Conservation (phyloP, 35 echinoderm and acorn worm genomes). For the Ptychodera flava region DNA sequence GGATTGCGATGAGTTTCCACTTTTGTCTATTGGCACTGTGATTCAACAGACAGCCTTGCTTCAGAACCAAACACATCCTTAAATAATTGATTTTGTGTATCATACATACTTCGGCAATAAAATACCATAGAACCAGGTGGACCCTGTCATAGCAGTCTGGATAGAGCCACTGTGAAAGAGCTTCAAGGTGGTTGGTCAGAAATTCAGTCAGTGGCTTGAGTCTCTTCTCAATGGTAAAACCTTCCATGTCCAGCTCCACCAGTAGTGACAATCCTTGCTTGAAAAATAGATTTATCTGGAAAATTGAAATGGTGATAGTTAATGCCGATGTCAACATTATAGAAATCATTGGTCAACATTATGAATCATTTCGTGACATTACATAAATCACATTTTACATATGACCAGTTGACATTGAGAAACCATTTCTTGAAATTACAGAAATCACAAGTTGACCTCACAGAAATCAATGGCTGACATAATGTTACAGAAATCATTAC, state of each 20-base stretch:
- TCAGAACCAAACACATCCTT: too few species aligned
- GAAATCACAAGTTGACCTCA: too few species aligned
- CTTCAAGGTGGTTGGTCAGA: constrained; percentile 8
- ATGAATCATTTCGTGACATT: too few species aligned
- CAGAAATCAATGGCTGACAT: too few species aligned
- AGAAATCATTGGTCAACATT: neutral
- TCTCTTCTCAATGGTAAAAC: constrained; percentile 3
- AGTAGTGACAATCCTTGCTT: constrained; percentile 6
- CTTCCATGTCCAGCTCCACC: constrained; percentile 5
- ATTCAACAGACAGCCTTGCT: too few species aligned
- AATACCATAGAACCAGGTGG: neutral
- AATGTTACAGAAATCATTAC: too few species aligned
- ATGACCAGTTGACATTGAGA: too few species aligned
- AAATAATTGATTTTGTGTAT: too few species aligned
- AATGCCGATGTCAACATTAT: neutral
- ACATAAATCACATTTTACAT: too few species aligned
- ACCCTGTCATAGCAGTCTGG: constrained; percentile 7
- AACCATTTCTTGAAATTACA: too few species aligned
- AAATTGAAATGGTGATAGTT: neutral
- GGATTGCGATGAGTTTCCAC: too few species aligned
- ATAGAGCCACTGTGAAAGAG: constrained; percentile 7
- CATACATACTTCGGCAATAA: neutral
- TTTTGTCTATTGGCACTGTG: too few species aligned
- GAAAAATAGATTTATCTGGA: constrained; percentile 20
- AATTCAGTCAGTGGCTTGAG: constrained; percentile 21